A percentile compares a stretch with the other conserved stretches of the same genome.
Evolutionary conservation across 2,888 invertebrate species (phyloP).

Genomic region (Caenorhabditis virilis): DNA sequence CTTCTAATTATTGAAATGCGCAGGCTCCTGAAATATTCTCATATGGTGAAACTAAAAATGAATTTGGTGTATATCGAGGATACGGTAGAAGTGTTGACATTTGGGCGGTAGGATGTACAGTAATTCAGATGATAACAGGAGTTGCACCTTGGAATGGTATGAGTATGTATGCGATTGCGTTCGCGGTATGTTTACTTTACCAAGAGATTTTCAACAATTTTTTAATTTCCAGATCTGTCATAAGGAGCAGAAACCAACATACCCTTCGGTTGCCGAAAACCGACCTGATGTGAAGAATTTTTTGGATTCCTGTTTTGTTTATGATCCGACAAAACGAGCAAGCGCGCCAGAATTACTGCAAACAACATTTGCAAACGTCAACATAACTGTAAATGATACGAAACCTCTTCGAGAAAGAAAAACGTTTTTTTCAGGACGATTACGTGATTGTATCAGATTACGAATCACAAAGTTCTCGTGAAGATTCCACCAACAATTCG

Average conservation of each 20-base stretch:
- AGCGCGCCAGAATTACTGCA: conserved; percentile 78
- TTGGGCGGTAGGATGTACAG: conserved; percentile 93
- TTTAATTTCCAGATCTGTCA: conserved; percentile 12
- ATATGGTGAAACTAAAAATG: conserved; percentile 50
- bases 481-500: no score
- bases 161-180: conserved; percentile 91
- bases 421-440: no score
- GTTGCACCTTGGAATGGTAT: conserved; percentile 89
- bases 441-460: no score
- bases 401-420: no score
- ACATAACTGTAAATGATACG: conserved; percentile 24
- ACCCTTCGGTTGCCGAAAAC: conserved; percentile 18
- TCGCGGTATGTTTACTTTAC: conserved; percentile 12
- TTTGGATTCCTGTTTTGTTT: conserved; percentile 80
- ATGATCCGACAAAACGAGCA: conserved; percentile 80
- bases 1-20: background rate
- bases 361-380: conserved; percentile 77
- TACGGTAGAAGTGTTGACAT: conserved; percentile 92
- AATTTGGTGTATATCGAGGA: conserved; percentile 76
- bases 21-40: conserved; percentile 46
- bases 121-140: conserved; percentile 83
- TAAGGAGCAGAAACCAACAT: conserved; percentile 26
- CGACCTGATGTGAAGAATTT: conserved; percentile 74
- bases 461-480: no score
- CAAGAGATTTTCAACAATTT: background rate